phyloP scores from a whole-genome alignment of 2,113 vertebrate genomes.

The Myotis yumanensis region DNA sequence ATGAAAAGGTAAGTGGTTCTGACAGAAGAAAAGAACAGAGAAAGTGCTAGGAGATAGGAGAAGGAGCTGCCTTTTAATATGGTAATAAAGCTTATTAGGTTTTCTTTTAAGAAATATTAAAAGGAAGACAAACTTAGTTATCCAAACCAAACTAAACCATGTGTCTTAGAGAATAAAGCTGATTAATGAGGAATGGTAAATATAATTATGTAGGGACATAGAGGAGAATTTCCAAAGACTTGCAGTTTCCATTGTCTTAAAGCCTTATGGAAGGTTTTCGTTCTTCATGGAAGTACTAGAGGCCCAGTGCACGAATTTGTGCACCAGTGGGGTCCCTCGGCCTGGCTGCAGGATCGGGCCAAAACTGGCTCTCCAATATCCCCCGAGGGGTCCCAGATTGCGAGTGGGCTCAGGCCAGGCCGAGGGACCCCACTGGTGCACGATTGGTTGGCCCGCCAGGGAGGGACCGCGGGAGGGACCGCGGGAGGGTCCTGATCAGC shows the following conservation, averaged over 20 bases:
- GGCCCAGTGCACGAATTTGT: no score
- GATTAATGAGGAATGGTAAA: constrained; percentile 32
- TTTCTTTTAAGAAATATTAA: constrained; percentile 38
- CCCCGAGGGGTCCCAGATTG: no score
- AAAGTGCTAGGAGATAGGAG: not conserved
- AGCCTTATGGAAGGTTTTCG: constrained; percentile 16
- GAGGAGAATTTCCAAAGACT: constrained; percentile 9
- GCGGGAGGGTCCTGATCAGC: no score
- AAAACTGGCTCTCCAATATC: no score
- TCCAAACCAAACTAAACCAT: not conserved
- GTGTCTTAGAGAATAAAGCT: constrained; percentile 35
- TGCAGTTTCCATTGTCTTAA: not conserved
- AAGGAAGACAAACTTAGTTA: constrained; percentile 24
- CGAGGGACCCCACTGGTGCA: no score
- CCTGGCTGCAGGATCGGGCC: no score
- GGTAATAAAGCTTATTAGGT: not conserved
- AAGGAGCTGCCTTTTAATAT: constrained; percentile 16
- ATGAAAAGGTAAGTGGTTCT: constrained; percentile 3
- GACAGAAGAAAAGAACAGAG: not conserved
- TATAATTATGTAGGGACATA: not conserved
- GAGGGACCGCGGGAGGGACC: no score
- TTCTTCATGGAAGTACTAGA: not conserved
- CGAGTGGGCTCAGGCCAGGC: no score
- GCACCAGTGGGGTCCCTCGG: no score
- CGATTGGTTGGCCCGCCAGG: no score